Base-by-base conservation (phyloP, 1,140 invertebrate species). In the Archegozetes longisetosus region DNA sequence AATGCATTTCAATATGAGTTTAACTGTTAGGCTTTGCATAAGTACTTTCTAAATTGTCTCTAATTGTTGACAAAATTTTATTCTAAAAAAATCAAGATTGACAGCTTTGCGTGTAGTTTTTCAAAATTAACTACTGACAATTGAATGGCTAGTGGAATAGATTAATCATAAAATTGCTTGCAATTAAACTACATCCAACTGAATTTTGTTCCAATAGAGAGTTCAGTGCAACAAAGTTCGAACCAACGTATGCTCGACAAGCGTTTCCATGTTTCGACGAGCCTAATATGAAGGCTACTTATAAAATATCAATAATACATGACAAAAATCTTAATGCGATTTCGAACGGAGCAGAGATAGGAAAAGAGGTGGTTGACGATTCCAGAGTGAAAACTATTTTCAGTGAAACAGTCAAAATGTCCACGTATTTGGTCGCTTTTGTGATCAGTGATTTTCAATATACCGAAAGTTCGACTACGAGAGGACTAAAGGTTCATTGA, bases 381-480 rank as follows among this genome's bases (percentile, higher is more conserved):
- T 2, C n/a, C 9, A 48, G 25, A 55, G 17, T n/a, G 1, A 26
- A 51, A 28, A 58, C 73, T 14, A 72, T 79, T 58, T 88, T 86
- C 70, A 75, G 84, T 70, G 82, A 83, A 68, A 85, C 83, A 0
- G 78, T 84, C 1, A 78, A 81, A 66, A 98, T 98, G 93, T 92
- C 90, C 0, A 95, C 92, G 0, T 97, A 97, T 69, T 75, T 96
- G 53, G 82, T 97, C 48, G 92, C 92, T 0, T 81, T 87, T 52
- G 84, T 93, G 0, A 82, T 97, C 6, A 91, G 91, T 28, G 89
- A 96, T 72, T 96, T 88, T 72, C 91, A 96, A 72, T 91, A 83
- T 72, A 80, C 95, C 2, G 91, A 96, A 62, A 51, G 22, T 17
- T 3, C 9, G 9, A 50, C 46, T 13, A 51, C 17, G 12, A 9